phyloP scores from a whole-genome alignment of 2,888 invertebrate genomes.

The Lutraria lutraria region DNA sequence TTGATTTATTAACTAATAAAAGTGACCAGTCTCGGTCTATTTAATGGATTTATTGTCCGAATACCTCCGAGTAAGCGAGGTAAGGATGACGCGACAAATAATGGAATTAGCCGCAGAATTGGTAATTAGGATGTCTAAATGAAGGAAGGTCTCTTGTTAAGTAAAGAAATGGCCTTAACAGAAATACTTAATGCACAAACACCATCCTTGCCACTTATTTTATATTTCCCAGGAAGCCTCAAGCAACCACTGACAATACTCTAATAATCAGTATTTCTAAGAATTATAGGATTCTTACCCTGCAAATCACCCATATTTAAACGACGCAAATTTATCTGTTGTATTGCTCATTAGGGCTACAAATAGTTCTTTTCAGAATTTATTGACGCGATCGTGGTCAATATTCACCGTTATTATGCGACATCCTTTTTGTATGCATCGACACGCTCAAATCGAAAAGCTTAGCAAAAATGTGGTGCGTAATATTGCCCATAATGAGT shows the following conservation, averaged over 20 bases:
- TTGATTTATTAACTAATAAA: too few species aligned
- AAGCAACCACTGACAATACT: conserved; percentile 21
- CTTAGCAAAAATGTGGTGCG: background rate
- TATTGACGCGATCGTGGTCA: conserved; percentile 3
- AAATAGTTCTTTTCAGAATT: background rate
- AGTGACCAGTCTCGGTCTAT: too few species aligned
- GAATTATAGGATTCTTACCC: conserved; percentile 5
- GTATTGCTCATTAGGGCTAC: conserved; percentile 31
- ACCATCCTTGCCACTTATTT: background rate
- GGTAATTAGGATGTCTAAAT: too few species aligned
- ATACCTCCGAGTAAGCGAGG: too few species aligned
- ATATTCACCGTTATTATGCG: background rate
- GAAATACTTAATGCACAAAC: background rate
- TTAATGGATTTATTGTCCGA: too few species aligned
- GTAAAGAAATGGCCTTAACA: background rate
- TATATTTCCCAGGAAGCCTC: conserved; percentile 14
- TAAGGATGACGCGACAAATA: too few species aligned
- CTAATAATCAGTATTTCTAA: conserved; percentile 28
- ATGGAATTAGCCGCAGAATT: too few species aligned
- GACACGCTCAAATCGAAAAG: background rate
- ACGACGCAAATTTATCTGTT: conserved; percentile 27
- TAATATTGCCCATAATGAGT: background rate
- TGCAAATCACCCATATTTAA: background rate
- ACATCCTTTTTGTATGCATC: background rate
- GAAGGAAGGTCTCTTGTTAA: background rate